Evolutionary conservation across 92 coral and sea anemone species (phyloP).

Genomic region (Parazoanthus atlanticus): DNA sequence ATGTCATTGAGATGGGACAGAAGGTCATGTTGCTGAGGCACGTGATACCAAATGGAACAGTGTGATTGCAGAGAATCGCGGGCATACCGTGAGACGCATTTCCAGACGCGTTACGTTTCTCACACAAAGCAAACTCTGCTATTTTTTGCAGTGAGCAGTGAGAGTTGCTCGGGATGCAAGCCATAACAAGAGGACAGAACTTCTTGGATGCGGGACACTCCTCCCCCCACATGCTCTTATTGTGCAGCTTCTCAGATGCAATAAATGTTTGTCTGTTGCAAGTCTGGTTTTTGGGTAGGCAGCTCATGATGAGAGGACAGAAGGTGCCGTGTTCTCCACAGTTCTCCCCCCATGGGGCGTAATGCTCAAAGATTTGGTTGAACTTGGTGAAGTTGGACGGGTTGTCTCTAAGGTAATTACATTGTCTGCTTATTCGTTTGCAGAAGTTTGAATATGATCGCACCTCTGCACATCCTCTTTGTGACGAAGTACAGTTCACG

Average conservation of each 20-base stretch:
- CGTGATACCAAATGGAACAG: constrained; percentile 13
- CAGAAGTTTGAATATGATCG: not conserved
- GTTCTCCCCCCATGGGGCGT: constrained; percentile 37
- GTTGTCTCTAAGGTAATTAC: not conserved
- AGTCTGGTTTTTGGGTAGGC: constrained; percentile 11
- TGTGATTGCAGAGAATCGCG: constrained; percentile 13
- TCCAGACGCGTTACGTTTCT: constrained; percentile 6
- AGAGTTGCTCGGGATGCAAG: not conserved
- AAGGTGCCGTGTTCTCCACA: constrained; percentile 14
- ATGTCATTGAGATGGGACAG: constrained; percentile 19
- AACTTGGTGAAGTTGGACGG: constrained; percentile 17
- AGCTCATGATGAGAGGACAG: constrained; percentile 27
- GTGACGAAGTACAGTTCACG: constrained; percentile 11
- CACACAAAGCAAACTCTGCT: constrained; percentile 14
- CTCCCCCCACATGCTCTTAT: constrained; percentile 20
- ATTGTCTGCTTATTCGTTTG: not conserved
- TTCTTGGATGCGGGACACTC: constrained; percentile 7
- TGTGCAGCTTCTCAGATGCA: not conserved
- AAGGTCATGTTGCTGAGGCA: constrained; percentile 27
- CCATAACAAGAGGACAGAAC: constrained; percentile 39
- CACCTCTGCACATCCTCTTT: constrained; percentile 19
- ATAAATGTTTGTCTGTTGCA: constrained; percentile 1
- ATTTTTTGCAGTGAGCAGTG: constrained; percentile 14
- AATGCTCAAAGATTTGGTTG: not conserved
- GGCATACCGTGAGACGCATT: not conserved